A percentile compares a stretch with the other conserved stretches of the same genome.
Conservation (phyloP, 2,113 vertebrate genomes). For the Taxidea taxus region DNA sequence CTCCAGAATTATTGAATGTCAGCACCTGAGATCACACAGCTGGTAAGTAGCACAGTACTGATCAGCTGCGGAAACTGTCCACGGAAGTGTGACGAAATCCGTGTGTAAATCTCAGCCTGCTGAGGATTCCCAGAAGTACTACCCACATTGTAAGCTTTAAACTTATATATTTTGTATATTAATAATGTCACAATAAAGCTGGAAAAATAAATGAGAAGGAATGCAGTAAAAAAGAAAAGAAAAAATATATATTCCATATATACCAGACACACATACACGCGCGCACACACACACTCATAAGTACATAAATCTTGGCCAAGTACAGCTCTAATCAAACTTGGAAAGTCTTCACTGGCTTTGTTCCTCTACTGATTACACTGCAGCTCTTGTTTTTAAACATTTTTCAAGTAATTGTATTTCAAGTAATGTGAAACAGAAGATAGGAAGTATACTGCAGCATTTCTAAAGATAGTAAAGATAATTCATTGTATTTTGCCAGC, state of each 20-base stretch:
- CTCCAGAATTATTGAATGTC: not conserved
- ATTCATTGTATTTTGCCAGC: not conserved
- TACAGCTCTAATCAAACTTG: not conserved
- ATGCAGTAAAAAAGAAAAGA: not conserved
- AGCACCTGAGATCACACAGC: not conserved
- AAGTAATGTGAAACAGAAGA: not conserved
- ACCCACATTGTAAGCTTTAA: not conserved
- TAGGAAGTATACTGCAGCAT: not conserved
- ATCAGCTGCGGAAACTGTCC: not conserved
- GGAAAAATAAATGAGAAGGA: not conserved
- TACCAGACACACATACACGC: too few relatives aligned
- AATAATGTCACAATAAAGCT: not conserved
- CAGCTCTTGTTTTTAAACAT: conserved; percentile 12
- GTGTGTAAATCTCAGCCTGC: not conserved
- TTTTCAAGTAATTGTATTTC: conserved; percentile 8
- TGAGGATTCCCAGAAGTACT: not conserved
- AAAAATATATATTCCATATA: not conserved
- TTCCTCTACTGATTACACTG: not conserved
- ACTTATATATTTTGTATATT: not conserved
- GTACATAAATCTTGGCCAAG: not conserved
- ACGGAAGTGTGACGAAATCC: not conserved
- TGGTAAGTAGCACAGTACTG: not conserved
- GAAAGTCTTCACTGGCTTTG: not conserved
- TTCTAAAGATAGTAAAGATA: conserved; percentile 29
- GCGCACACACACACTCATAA: not conserved